These are phyloP conservation scores for Conopomorpha cramerella DNA, from an alignment of 1,140 invertebrate species.

Conservation along the genomic window DNA sequence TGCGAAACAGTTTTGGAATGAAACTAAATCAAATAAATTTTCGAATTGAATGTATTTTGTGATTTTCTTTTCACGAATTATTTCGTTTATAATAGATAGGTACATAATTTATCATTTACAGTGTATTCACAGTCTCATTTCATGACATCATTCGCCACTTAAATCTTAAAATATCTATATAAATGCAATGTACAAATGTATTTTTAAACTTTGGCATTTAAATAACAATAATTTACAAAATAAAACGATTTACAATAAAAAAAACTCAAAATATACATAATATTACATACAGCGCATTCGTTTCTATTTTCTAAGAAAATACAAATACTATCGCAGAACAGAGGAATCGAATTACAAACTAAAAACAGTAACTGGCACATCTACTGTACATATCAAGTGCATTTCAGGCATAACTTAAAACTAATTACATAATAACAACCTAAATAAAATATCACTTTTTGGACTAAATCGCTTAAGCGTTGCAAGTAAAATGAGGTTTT, in stretches of 20 bases:
- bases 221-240: constrained; percentile 37
- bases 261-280: constrained; percentile 13
- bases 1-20: no score
- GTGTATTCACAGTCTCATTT: constrained; percentile 42
- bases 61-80: constrained; percentile 34
- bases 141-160: constrained; percentile 17
- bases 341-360: constrained; percentile 35
- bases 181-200: constrained; percentile 45
- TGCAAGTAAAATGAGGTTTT: constrained; percentile 34
- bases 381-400: constrained; percentile 37
- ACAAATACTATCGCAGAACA: constrained; percentile 52
- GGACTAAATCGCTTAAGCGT: constrained; percentile 57
- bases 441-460: constrained; percentile 53
- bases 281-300: constrained; percentile 6
- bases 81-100: constrained; percentile 20
- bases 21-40: constrained; percentile 48
- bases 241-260: constrained; percentile 9
- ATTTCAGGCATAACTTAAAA: constrained; percentile 9
- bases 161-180: no score
- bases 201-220: constrained; percentile 56
- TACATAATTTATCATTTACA: constrained; percentile 37
- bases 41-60: constrained; percentile 33
- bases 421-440: constrained; percentile 38
- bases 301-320: no score
- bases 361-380: constrained; percentile 20